Evolutionary conservation across 2,797 vertebrate genomes (phyloP).

Genomic region (Luscinia megarhynchos): DNA sequence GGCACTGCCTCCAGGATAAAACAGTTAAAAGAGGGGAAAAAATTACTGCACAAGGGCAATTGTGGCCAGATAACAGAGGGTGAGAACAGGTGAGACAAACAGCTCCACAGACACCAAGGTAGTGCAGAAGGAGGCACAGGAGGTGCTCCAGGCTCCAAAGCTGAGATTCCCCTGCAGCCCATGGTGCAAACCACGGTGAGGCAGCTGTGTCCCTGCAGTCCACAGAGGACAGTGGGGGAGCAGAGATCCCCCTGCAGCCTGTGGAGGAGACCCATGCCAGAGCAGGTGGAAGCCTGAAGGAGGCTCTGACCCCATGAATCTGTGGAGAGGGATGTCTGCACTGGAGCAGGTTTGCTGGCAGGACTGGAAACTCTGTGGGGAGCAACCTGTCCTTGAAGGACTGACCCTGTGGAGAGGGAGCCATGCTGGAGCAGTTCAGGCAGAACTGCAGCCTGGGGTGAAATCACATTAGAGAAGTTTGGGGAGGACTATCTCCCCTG

Average conservation of each 20-base stretch:
- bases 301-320: background rate
- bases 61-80: background rate
- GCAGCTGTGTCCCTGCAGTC: background rate
- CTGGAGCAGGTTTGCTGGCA: background rate
- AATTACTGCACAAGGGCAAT: background rate
- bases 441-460: background rate
- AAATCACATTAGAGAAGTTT: background rate
- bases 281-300: background rate
- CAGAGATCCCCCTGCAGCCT: background rate
- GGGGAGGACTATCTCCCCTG: no score
- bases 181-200: no score
- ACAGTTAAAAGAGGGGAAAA: background rate
- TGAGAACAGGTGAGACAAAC: background rate
- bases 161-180: background rate
- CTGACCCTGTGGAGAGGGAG: background rate
- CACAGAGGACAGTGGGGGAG: rapidly evolving
- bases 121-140: no score
- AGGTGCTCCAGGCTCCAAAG: background rate
- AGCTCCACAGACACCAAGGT: background rate
- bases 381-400: background rate
- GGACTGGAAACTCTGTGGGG: background rate
- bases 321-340: background rate
- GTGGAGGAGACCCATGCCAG: background rate
- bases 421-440: background rate
- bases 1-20: background rate